Evolutionary conservation across 2,888 invertebrate species (phyloP).

Genomic region (Cantharis nigra): DNA sequence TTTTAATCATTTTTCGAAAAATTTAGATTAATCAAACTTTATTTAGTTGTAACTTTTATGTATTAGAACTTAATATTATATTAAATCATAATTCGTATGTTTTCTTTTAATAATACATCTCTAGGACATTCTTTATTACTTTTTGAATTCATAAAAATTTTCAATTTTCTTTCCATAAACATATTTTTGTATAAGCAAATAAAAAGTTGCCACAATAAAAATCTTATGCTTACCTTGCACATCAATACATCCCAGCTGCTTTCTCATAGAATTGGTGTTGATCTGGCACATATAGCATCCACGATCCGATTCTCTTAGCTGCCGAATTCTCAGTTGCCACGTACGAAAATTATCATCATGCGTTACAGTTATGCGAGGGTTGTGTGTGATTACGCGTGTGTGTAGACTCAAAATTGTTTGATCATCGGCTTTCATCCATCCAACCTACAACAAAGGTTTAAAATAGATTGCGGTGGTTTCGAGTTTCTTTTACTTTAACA

Average conservation of each 20-base stretch:
- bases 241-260: slow-evolving; percentile 76
- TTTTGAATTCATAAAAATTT: neutral
- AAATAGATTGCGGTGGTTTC: neutral
- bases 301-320: slow-evolving; percentile 72
- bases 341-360: slow-evolving; percentile 73
- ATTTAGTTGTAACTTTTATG: no score
- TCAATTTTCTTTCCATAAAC: neutral
- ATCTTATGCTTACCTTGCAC: slow-evolving; percentile 66
- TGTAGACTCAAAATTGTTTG: slow-evolving; percentile 76
- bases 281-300: slow-evolving; percentile 84
- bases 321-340: slow-evolving; percentile 75
- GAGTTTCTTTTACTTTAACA: neutral
- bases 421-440: slow-evolving; percentile 76
- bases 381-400: slow-evolving; percentile 75
- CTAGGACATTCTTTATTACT: neutral
- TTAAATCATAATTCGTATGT: neutral
- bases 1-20: no score
- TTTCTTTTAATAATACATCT: neutral
- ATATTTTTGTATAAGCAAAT: neutral
- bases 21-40: no score
- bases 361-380: slow-evolving; percentile 70
- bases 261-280: slow-evolving; percentile 77
- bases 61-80: no score
- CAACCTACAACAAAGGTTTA: slow-evolving; percentile 62
- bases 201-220: neutral